Evolutionary conservation across 2,797 vertebrate species (phyloP), one percentile per base, ranked within the genome.

Genomic region (Nannoperca australis): DNA sequence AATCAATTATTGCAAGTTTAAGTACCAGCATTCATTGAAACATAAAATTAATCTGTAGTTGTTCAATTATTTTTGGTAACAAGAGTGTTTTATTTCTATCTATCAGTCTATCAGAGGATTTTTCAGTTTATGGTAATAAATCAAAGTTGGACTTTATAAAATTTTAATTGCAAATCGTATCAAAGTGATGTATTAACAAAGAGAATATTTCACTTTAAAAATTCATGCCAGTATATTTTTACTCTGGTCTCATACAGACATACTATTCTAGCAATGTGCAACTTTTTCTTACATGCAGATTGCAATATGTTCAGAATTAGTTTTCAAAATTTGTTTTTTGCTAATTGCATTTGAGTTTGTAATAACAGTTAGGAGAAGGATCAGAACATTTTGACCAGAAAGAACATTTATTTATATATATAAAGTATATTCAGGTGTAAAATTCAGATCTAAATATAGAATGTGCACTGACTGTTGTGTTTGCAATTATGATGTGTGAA

Each of bases 131-230:
- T 27, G 65, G 47, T 24, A 59, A 78, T 88, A 75, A 80, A 82
- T 89, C 76, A 69, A 66, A 59, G 7, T 40, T 36, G 50, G 40
- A 61, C 70, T 81, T 70, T 53, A 66, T 62, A 61, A 77, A 84
- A 72, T n/a, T 77, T 76, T 73, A 72, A 82, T 40, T 30, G 38
- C 34, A 45, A 49, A 45, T 63, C 32, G 36, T 42, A 62, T 76
- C 54, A 45, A 27, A 55, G 49, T 78, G 63, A 83, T 80, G 54
- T 14, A 86, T 72, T 55, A 62, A 34, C 58, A 69, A 32, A 24
- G 54, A 53, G 58, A 40, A 40, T 27, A 62, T 58, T 65, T 79
- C 38, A 79, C 34, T 61, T 32, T 40, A 17, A 42, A 53, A 38
- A 73, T 14, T 53, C 24, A 68, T 45, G 24, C 4, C 30, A 10